Base-by-base conservation (phyloP, 2,797 vertebrate genomes). In the Rhabdophis nuchalis region DNA sequence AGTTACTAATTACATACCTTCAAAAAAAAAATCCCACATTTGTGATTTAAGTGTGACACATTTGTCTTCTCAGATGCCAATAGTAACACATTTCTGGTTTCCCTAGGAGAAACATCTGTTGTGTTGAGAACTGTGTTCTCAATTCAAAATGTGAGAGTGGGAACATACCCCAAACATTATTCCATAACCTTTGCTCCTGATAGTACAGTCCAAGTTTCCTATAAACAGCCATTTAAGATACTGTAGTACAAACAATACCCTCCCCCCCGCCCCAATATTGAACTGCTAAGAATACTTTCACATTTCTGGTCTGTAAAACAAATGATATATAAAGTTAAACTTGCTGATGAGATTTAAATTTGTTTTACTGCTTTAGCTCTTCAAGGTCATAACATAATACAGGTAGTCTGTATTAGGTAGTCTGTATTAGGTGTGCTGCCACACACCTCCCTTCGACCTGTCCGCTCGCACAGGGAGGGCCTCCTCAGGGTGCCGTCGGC, bases 51-150 rank as follows among this genome's bases (percentile, higher is more conserved):
- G 54, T 41, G 25, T 89, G 85, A 61, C 72, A 36, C 25, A 58
- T 61, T 92, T 82, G 85, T 82, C 72, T 89, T 72, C 46, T 85
- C 68, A 88, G 36, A 64, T 61, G 88, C 91, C 89, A 68, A 3
- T 56, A 68, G 85, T 92, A 90, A 92, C 89, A 88, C 57, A 88
- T 92, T 93, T 52, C 68, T 88, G 58, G 50, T 27, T 92, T 41
- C 57, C 29, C 36, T 29, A 8, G 50, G 18, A 64, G 20, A 50
- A 64, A 85, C 86, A 92, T 52, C 86, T 90, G 91, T 41, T 85
- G 72, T 85, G 85, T 87, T 50, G 52, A 53, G 77, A 61, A 82
- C 50, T 25, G 29, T 46, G 36, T 60, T 4, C 23, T 61, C 60
- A 6, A 36, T 89, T 64, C 58, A 86, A 61, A 82, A 57, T 92